Evolutionary conservation across 2,113 vertebrate species (phyloP).

Genomic region (Sclerurus mexicanus): DNA sequence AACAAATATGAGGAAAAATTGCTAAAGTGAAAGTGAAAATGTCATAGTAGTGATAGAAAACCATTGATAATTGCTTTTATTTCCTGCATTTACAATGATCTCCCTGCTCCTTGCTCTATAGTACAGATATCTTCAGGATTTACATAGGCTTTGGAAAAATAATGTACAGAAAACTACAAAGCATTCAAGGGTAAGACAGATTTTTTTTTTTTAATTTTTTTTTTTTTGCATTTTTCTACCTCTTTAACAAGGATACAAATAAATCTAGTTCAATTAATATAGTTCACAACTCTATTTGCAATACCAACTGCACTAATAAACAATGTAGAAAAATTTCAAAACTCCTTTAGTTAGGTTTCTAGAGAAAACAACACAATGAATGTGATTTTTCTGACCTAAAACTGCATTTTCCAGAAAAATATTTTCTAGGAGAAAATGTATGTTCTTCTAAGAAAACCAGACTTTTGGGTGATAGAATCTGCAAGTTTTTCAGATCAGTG

Average conservation of each 20-base stretch:
- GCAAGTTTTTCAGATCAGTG: neutral
- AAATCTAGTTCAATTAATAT: neutral
- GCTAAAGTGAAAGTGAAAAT: neutral
- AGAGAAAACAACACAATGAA: neutral
- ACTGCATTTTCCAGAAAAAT: neutral
- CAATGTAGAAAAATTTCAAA: neutral
- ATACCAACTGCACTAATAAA: neutral
- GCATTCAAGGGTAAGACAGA: neutral
- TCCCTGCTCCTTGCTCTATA: neutral
- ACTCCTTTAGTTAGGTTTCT: accelerated
- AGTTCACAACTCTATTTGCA: accelerated
- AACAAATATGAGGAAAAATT: neutral
- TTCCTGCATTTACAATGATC: neutral
- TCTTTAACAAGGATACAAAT: neutral
- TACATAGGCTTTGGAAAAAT: neutral
- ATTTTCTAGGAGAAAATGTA: neutral
- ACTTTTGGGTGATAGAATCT: neutral
- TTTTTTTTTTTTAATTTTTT: too few relatives aligned
- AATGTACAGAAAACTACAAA: neutral
- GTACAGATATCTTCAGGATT: neutral
- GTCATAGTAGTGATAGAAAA: neutral
- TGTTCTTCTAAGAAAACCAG: neutral
- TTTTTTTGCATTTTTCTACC: neutral
- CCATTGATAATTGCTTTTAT: neutral
- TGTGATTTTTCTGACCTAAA: neutral